Percentiles rank a stretch among this genome's conserved stretches.
Conservation (phyloP, 2,113 vertebrate genomes). For the Corapipo altera region DNA sequence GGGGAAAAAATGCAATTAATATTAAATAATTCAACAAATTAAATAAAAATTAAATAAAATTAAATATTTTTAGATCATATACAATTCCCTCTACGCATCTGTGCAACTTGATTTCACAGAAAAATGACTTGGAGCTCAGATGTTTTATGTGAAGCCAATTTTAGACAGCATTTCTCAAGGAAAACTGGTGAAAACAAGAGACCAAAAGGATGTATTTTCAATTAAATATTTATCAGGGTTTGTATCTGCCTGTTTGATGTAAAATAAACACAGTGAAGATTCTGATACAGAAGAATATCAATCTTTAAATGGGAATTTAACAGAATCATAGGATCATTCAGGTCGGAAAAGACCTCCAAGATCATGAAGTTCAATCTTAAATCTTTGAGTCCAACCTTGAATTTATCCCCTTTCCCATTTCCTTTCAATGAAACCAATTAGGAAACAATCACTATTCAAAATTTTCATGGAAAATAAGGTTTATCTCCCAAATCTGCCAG, state of each 20-base stretch:
- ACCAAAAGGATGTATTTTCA: not conserved
- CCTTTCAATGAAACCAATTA: not conserved
- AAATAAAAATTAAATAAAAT: not conserved
- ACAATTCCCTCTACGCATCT: not conserved
- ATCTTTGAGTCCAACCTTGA: not conserved
- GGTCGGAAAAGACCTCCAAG: not conserved
- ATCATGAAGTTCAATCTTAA: not conserved
- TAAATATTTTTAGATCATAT: not conserved
- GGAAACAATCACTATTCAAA: not conserved
- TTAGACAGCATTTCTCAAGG: not conserved
- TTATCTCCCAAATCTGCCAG: not conserved
- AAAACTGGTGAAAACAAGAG: not conserved
- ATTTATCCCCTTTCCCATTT: not conserved
- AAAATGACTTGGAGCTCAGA: not conserved
- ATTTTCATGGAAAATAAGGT: not conserved
- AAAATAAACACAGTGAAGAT: rapidly evolving
- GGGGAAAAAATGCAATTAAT: not conserved
- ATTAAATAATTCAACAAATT: not conserved
- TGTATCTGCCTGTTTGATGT: not conserved
- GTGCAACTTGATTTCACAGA: not conserved
- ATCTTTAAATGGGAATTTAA: not conserved
- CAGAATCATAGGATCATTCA: not conserved
- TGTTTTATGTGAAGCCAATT: not conserved
- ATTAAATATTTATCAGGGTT: not conserved
- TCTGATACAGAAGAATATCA: rapidly evolving